Evolutionary conservation across 2,113 vertebrate species (phyloP), one percentile per base, ranked within the genome.

Genomic region (Gobio gobio): DNA sequence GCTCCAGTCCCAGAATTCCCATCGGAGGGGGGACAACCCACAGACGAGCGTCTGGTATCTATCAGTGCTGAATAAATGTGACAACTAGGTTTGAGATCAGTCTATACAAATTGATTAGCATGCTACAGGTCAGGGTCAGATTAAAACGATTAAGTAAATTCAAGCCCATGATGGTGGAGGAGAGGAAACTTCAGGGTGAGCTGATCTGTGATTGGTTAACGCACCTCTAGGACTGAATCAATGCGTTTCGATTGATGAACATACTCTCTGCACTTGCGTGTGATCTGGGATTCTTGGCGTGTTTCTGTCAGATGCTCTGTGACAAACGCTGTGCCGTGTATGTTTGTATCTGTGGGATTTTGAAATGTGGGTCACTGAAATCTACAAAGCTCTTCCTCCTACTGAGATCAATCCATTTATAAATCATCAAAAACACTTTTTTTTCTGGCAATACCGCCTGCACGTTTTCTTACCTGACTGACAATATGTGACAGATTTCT

Each of bases 341-440:
- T 82, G 56, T 36, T 68, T 75, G 47, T 47, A 33, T 78, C 74
- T 54, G 64, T 45, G 36, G 43, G 47, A 76, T 83, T 58, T 14
- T 81, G 77, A 64, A 86, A 88, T 88, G 82, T 88, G 85, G 87
- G 83, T 85, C 87, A 85, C 40, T 13, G 80, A 68, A 54, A 64
- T 66, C 74, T 77, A 56, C 83, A 68, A 54, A 84, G 45, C 63
- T 66, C 26, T 68, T 56, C n/a, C 49, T 66, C 74, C 61, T 68
- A 66, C 45, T 20, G 68, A 76, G 58, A 76, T 51, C 36, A 59
- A 47, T 51, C 56, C 59, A 84, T 75, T 63, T 63, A 49, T 83
- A 76, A 83, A 83, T 75, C 70, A 49, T 63, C 40, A 63, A 26
- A 49, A 73, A 45, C 0, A 3, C 5, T 20, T 51, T 14, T 12